These are phyloP conservation scores for Coenonympha glycerion DNA, from an alignment of 2,888 invertebrate species.

Conservation along the genomic window DNA sequence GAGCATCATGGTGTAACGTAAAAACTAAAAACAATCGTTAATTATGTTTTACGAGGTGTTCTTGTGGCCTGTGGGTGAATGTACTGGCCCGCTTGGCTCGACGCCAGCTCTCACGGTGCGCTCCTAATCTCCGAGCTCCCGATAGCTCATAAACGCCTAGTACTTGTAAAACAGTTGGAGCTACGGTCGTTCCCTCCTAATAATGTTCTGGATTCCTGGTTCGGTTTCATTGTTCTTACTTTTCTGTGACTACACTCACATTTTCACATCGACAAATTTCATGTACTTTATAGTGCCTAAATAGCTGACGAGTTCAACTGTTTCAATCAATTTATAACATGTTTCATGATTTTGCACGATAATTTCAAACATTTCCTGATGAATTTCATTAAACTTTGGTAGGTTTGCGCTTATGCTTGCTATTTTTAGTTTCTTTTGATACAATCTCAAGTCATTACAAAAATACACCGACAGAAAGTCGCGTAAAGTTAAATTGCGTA, in stretches of 20 bases:
- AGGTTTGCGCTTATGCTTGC: too few species aligned
- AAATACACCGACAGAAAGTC: too few species aligned
- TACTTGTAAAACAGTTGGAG: constrained; percentile 45
- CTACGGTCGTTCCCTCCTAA: constrained; percentile 7
- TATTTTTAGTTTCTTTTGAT: too few species aligned
- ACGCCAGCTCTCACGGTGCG: constrained; percentile 70
- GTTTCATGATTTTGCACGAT: not conserved
- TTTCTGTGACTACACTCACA: not conserved
- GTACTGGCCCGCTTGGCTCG: constrained; percentile 71
- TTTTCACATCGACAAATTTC: too few species aligned
- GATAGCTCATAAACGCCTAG: constrained; percentile 65
- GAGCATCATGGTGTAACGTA: constrained; percentile 43
- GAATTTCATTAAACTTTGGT: too few species aligned
- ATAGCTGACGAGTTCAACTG: not conserved
- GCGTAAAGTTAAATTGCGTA: not conserved
- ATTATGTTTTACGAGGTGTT: constrained; percentile 49
- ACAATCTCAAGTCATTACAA: too few species aligned
- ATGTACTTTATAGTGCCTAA: too few species aligned
- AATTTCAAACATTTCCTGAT: too few species aligned
- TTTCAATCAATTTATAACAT: not conserved
- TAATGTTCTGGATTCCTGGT: constrained; percentile 10
- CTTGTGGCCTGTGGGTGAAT: constrained; percentile 63
- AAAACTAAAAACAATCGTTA: constrained; percentile 63
- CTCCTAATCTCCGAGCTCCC: constrained; percentile 68
- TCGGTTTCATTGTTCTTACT: not conserved